Percentiles rank a stretch among this genome's conserved stretches.
These are phyloP conservation scores for Cetonia aurata DNA, from an alignment of 2,888 invertebrate species.

Conservation along the genomic window DNA sequence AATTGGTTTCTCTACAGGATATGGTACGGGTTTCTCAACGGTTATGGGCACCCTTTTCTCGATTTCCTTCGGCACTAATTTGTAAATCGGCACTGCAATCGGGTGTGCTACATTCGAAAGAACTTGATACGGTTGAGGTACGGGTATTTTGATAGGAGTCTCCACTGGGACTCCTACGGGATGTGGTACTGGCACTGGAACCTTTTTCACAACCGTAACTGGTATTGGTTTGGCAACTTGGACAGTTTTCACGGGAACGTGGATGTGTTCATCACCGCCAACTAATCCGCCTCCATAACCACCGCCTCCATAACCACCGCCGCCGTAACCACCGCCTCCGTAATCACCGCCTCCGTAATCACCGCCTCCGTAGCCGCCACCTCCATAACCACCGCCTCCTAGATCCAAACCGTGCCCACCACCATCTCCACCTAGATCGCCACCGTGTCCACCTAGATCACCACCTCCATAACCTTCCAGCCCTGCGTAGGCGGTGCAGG, in stretches of 20 bases:
- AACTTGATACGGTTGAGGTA: conserved; percentile 82
- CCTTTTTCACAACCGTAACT: conserved; percentile 78
- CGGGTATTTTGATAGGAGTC: conserved; percentile 77
- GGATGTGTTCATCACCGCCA: conserved; percentile 68
- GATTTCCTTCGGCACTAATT: conserved; percentile 78
- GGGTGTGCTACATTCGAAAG: conserved; percentile 80
- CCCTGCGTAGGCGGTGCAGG: conserved; percentile 54
- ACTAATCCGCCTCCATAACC: conserved; percentile 44
- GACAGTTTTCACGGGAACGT: conserved; percentile 71
- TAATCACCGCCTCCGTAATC: no score
- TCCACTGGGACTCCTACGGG: conserved; percentile 80
- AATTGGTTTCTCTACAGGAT: conserved; percentile 81
- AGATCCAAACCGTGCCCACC: conserved; percentile 44
- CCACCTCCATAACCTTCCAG: conserved; percentile 50
- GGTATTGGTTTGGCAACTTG: conserved; percentile 79
- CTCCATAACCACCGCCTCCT: neutral
- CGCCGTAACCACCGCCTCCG: neutral
- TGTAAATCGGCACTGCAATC: conserved; percentile 80
- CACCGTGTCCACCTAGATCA: conserved; percentile 47
- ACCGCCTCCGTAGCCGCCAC: neutral
- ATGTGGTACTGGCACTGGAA: conserved; percentile 80
- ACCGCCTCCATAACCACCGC: conserved; percentile 15
- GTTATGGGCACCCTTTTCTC: conserved; percentile 81
- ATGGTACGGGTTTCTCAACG: conserved; percentile 79
- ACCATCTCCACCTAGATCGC: conserved; percentile 43